Evolutionary conservation across 37 sponge, comb jelly and placozoan species (phyloP).

Genomic region (Eunapius fragilis): DNA sequence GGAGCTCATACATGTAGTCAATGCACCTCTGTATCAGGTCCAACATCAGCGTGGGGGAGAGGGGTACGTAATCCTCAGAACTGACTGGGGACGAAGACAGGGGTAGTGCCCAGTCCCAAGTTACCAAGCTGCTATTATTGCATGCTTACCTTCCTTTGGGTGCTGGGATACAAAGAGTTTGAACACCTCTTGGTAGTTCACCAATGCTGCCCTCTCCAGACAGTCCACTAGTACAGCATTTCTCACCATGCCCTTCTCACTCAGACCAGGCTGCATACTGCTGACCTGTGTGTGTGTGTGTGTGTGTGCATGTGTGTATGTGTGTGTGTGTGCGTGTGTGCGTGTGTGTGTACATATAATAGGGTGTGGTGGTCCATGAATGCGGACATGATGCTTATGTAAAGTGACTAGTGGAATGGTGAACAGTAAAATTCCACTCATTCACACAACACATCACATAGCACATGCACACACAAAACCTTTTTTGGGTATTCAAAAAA

Average conservation of each 20-base stretch:
- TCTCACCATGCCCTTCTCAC: neutral
- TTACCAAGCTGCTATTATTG: neutral
- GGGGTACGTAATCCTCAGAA: slow-evolving; percentile 1
- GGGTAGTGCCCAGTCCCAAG: slow-evolving; percentile 3
- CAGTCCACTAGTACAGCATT: neutral
- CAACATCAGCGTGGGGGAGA: slow-evolving; percentile 13
- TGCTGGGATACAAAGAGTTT: neutral
- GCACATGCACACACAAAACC: neutral
- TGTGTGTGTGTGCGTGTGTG: neutral
- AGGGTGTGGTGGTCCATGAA: slow-evolving; percentile 52
- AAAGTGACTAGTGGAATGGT: no score
- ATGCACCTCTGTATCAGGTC: slow-evolving; percentile 42
- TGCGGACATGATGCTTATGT: no score
- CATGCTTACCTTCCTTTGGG: neutral
- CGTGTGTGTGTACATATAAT: no score
- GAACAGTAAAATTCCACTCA: no score
- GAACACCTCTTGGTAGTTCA: slow-evolving; percentile 43
- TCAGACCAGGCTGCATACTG: neutral
- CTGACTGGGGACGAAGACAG: neutral
- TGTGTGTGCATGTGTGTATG: neutral
- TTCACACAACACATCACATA: neutral
- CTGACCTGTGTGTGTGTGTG: neutral
- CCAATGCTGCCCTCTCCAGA: slow-evolving; percentile 54
- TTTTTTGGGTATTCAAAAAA: no score
- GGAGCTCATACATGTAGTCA: slow-evolving; percentile 71